Percentiles rank a stretch among this genome's conserved stretches.
Conservation (phyloP, 2,888 invertebrate species). For the Drosophila differens region DNA sequence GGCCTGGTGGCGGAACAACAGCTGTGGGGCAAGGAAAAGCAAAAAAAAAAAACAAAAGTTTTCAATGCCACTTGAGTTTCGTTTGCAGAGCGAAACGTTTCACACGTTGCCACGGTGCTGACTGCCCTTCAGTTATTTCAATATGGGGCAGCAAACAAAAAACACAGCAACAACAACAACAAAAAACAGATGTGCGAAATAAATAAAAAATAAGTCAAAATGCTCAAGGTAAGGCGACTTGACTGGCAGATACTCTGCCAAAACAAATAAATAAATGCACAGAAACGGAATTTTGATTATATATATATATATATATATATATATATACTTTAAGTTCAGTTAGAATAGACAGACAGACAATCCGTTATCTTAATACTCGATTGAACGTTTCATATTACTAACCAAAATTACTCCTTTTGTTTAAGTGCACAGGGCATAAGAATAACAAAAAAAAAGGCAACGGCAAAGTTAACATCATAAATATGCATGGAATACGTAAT, state of each 20-base stretch:
- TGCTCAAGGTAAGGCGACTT: too few relatives aligned
- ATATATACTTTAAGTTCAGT: too few relatives aligned
- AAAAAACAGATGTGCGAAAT: constrained; percentile 7
- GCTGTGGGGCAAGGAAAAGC: neutral
- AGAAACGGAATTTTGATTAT: neutral
- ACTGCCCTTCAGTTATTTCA: constrained; percentile 16
- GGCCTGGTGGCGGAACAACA: neutral
- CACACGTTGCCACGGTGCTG: constrained; percentile 21
- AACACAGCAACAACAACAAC: neutral
- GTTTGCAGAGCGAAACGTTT: constrained; percentile 46
- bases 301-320: too few relatives aligned
- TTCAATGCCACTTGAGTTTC: constrained; percentile 63
- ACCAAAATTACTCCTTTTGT: neutral
- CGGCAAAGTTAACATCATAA: constrained; percentile 47
- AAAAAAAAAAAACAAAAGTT: constrained; percentile 18
- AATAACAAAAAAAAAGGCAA: constrained; percentile 3
- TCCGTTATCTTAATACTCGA: neutral
- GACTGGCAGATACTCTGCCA: constrained; percentile 8
- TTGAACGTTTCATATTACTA: neutral
- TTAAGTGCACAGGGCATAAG: constrained; percentile 21
- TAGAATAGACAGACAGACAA: too few relatives aligned
- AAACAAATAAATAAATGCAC: neutral
- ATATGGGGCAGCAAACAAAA: constrained; percentile 33
- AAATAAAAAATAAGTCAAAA: neutral
- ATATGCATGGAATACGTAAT: constrained; percentile 58